phyloP scores from a whole-genome alignment of 92 coral and sea anemone species.

The Scolanthus callimorphus region DNA sequence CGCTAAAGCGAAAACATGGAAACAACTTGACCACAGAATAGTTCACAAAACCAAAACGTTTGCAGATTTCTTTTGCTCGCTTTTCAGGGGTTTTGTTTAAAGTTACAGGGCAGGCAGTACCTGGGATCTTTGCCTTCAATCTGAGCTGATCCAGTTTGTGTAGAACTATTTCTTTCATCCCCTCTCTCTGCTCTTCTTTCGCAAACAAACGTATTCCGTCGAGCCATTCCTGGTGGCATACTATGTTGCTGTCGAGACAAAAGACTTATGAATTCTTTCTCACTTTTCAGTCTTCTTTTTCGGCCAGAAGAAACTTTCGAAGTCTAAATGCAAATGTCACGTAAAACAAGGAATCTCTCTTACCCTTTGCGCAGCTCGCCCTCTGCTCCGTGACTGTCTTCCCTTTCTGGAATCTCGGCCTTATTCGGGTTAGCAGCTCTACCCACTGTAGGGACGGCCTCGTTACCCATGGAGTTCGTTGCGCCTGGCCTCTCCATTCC shows the following conservation, averaged over 20 bases:
- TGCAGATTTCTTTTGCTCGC: too few relatives aligned
- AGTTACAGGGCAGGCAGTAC: conserved; percentile 38
- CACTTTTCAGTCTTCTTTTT: too few relatives aligned
- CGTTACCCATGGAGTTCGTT: conserved; percentile 60
- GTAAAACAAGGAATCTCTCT: too few relatives aligned
- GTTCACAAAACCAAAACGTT: too few relatives aligned
- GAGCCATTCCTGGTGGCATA: conserved; percentile 90
- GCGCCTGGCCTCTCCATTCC: conserved; percentile 49
- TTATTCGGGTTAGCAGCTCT: conserved; percentile 95
- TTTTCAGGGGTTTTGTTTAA: too few relatives aligned
- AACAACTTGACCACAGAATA: too few relatives aligned
- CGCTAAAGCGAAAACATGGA: too few relatives aligned
- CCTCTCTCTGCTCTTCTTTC: conserved; percentile 53
- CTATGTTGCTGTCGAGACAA: conserved; percentile 77
- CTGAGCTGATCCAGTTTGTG: conserved; percentile 76
- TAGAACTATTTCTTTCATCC: conserved; percentile 74
- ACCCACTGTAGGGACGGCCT: conserved; percentile 68
- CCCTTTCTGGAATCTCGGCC: conserved; percentile 95
- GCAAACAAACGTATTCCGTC: conserved; percentile 90
- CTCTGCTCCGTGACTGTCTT: conserved; percentile 55
- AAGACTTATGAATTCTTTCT: too few relatives aligned
- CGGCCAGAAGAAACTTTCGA: too few relatives aligned
- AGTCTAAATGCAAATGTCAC: too few relatives aligned
- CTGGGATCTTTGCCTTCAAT: conserved; percentile 87
- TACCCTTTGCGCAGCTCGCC: conserved; percentile 68